A percentile compares a stretch with the other conserved stretches of the same genome.
Conservation (phyloP, 1,140 invertebrate genomes). For the Drosophila biarmipes region DNA sequence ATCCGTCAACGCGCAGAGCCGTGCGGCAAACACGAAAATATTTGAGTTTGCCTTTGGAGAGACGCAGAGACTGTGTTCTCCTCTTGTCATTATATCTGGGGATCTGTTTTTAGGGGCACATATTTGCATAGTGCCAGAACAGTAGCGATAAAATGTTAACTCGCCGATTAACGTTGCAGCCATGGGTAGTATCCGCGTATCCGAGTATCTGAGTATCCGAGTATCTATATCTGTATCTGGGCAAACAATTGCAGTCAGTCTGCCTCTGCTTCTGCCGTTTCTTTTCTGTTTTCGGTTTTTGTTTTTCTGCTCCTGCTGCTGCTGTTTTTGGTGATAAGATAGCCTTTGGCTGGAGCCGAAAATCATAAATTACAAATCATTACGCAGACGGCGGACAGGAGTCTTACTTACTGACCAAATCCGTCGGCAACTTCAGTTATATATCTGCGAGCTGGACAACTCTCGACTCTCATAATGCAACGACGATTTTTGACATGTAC, state of each 20-base stretch:
- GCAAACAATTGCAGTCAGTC: conserved; percentile 73
- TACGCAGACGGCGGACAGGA: conserved; percentile 52
- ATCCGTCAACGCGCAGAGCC: conserved; percentile 74
- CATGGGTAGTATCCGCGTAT: conserved; percentile 15
- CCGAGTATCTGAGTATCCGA: neutral
- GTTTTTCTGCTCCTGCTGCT: conserved; percentile 14
- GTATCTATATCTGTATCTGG: conserved; percentile 17
- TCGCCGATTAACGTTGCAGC: conserved; percentile 69
- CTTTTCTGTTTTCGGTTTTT: neutral
- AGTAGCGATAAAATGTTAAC: conserved; percentile 84
- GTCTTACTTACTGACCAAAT: conserved; percentile 11
- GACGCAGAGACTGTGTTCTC: conserved; percentile 13
- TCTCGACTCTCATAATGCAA: conserved; percentile 53
- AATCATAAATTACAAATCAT: conserved; percentile 83
- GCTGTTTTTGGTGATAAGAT: conserved; percentile 62
- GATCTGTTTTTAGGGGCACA: conserved; percentile 63
- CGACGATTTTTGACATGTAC: conserved; percentile 76
- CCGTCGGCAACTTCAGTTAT: conserved; percentile 55
- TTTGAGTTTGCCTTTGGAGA: conserved; percentile 66
- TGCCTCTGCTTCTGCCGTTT: conserved; percentile 16
- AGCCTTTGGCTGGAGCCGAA: conserved; percentile 67
- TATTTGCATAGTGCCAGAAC: conserved; percentile 83
- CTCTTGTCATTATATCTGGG: conserved; percentile 27
- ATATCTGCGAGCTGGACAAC: neutral
- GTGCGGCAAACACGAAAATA: conserved; percentile 74